phyloP scores from a whole-genome alignment of 2,888 invertebrate genomes.

The Neocrepidodera transversa region DNA sequence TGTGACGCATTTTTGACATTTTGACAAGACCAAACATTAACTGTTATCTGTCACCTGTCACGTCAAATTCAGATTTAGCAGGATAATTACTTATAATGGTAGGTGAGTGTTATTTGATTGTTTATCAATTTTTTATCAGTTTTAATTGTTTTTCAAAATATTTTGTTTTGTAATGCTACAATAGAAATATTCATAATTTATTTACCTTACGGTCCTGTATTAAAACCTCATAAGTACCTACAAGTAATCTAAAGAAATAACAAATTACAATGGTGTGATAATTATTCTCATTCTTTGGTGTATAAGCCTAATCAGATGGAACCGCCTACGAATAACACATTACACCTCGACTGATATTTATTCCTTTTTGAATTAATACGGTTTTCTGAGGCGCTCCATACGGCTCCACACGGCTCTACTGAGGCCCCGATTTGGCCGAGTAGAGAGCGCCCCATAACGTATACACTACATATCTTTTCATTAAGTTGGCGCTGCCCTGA shows the following conservation, averaged over 20 bases:
- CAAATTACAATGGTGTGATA: slow-evolving; percentile 58
- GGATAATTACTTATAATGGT: too few species aligned
- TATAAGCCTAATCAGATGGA: slow-evolving; percentile 56
- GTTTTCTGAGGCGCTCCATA: slow-evolving; percentile 49
- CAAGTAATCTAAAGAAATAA: slow-evolving; percentile 53
- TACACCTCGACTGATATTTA: slow-evolving; percentile 47
- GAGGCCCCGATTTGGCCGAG: slow-evolving; percentile 1
- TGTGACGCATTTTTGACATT: too few species aligned
- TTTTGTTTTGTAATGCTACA: too few species aligned
- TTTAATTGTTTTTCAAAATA: too few species aligned
- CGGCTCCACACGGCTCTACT: too few species aligned
- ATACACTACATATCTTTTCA: slow-evolving; percentile 60
- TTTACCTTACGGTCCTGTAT: slow-evolving; percentile 40
- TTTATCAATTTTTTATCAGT: too few species aligned
- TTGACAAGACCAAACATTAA: too few species aligned
- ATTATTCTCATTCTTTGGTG: slow-evolving; percentile 52
- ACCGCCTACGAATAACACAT: slow-evolving; percentile 57
- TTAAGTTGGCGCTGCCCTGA: slow-evolving; percentile 56
- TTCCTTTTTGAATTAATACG: slow-evolving; percentile 54
- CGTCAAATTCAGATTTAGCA: too few species aligned
- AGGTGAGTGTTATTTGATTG: too few species aligned
- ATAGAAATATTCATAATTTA: too few species aligned
- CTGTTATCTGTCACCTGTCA: too few species aligned
- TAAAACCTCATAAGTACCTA: background rate
- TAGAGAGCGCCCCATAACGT: slow-evolving; percentile 49